Evolutionary conservation across 2,113 vertebrate species (phyloP).

Genomic region (Bubalus kerabau): DNA sequence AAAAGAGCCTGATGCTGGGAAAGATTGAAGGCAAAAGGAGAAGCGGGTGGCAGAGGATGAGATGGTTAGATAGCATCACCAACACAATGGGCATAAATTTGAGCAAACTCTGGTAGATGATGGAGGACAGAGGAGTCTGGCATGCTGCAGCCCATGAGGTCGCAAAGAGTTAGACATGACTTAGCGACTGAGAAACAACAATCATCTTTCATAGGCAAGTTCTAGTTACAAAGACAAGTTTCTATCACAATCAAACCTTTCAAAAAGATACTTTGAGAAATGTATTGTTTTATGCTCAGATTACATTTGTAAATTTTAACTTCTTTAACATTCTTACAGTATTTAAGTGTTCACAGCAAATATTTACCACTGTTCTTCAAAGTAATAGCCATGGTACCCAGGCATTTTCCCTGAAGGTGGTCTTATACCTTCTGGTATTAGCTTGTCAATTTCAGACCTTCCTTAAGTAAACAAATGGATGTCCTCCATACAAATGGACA

Average conservation of each 20-base stretch:
- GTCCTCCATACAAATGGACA: background rate
- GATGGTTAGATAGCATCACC: background rate
- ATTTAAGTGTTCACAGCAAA: background rate
- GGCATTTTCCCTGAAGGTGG: conserved; percentile 50
- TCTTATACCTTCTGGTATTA: conserved; percentile 31
- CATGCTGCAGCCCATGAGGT: background rate
- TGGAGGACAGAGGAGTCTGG: background rate
- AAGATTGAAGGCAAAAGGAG: background rate
- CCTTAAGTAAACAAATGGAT: conserved; percentile 9
- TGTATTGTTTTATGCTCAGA: background rate
- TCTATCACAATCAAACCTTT: background rate
- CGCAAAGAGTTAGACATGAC: rapidly evolving
- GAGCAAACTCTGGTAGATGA: background rate
- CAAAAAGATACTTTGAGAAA: background rate
- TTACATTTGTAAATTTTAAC: background rate
- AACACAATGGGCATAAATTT: background rate
- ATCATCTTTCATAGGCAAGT: background rate
- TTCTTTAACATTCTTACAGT: background rate
- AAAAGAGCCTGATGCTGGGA: background rate
- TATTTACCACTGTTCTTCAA: background rate
- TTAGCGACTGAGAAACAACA: background rate
- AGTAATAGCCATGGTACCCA: conserved; percentile 4
- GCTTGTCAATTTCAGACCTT: conserved; percentile 56
- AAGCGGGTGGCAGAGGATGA: background rate
- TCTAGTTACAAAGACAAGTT: background rate